phyloP scores from a whole-genome alignment of 2,888 invertebrate species.

The Flabesymbios commensalis region DNA sequence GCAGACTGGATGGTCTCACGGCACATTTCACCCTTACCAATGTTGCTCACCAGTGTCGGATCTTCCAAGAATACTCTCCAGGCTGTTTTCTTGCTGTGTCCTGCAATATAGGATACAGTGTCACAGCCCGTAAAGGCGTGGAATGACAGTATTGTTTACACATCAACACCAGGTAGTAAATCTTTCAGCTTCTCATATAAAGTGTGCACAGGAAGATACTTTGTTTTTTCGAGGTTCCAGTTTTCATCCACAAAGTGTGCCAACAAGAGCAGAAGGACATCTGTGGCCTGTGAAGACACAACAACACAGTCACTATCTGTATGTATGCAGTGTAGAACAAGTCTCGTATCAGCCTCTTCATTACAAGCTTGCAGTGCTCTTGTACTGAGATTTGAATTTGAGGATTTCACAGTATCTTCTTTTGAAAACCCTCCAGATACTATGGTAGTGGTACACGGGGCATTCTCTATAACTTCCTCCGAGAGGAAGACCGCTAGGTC shows the following conservation, averaged over 20 bases:
- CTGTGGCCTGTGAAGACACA: neutral
- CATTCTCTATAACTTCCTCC: neutral
- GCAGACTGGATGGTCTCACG: neutral
- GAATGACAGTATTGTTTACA: neutral
- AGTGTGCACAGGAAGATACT: conserved; percentile 1
- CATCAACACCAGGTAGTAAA: neutral
- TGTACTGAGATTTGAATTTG: neutral
- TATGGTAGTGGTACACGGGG: neutral
- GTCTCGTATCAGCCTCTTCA: neutral
- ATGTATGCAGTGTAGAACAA: conserved; percentile 3
- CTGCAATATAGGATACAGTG: neutral
- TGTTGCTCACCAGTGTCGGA: too few relatives aligned
- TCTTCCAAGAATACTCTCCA: neutral
- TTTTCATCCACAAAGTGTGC: conserved; percentile 1
- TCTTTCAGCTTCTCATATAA: neutral
- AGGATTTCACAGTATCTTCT: neutral
- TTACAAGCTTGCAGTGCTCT: neutral
- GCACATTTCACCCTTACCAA: too few relatives aligned
- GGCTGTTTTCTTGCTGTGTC: neutral
- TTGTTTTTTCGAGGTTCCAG: neutral
- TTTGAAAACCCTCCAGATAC: neutral
- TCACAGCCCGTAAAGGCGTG: conserved; percentile 8
- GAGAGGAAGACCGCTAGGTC: neutral
- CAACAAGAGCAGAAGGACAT: neutral
- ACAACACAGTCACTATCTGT: neutral